Base-by-base conservation (phyloP, 2,797 vertebrate genomes). In the Chaetophractus vellerosus region DNA sequence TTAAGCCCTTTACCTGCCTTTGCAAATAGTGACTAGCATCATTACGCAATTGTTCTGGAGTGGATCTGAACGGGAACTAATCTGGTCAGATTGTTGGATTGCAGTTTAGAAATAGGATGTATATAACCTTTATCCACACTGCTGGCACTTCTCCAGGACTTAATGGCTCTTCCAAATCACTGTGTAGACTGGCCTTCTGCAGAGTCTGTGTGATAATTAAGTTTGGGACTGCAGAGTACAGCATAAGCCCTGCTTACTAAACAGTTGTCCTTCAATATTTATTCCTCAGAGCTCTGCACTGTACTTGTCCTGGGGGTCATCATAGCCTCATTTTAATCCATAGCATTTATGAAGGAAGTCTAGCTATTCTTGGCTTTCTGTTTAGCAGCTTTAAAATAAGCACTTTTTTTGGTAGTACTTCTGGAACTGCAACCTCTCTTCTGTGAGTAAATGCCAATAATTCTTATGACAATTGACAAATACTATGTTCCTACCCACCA, bases 401-500 rank as follows among this genome's bases (percentile, higher is more conserved):
- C 21, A 80, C 57, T 69, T n/a, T 6, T 21, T 0, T 0, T n/a
- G n/a, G 0, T 15, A 66, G 57, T 50, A 82, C 24, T 2, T 75
- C 52, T 74, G 24, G 55, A 92, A 52, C 23, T 63, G 1, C 90
- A 9, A 59, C 72, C 33, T 91, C 4, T 68, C 15, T 84, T 4
- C 38, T 61, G 15, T 64, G 38, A 81, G 50, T n/a, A 79, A 84
- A n/a, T n/a, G 24, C 9, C 41, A 85, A 38, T 45, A 59, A 68
- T 76, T 74, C 64, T 85, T 31, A 91, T 38, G 59, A 31, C 1
- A 61, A 12, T 28, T 82, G 50, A 57, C 75, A 68, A 1, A 2
- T 72, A 92, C 89, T 76, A 88, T 88, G 10, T 48, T 97, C 93
- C 28, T 9, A 41, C n/a, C 28, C 11, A 50, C n/a, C 80, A 57